Conservation (phyloP, 2,113 vertebrate genomes). For the Forbesichthys papilliferus region DNA sequence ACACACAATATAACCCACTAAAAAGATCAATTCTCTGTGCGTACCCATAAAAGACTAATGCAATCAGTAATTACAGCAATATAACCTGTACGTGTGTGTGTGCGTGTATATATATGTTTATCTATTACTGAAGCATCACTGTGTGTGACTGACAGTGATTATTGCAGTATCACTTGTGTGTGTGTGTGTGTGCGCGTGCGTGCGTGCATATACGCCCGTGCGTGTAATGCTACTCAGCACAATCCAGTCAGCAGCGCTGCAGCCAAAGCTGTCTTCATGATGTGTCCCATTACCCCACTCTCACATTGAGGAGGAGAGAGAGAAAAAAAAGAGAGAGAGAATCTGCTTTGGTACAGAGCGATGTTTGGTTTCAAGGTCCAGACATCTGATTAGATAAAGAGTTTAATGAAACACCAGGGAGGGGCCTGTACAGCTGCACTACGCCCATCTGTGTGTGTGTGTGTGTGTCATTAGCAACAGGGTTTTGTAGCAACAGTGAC, state of each 20-base stretch:
- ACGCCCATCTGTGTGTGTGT: slow-evolving; percentile 5
- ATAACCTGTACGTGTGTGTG: slow-evolving; percentile 3
- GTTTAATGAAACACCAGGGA: slow-evolving; percentile 59
- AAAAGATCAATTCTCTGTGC: background rate
- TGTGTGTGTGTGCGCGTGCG: background rate
- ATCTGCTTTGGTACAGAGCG: slow-evolving; percentile 34
- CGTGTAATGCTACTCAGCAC: slow-evolving; percentile 36
- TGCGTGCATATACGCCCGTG: no score
- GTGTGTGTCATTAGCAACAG: background rate
- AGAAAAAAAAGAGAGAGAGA: slow-evolving; percentile 11
- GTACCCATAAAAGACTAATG: no score
- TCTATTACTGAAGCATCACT: background rate
- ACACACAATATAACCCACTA: background rate
- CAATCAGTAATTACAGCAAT: background rate
- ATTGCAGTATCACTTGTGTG: background rate
- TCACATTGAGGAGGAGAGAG: slow-evolving; percentile 11
- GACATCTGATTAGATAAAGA: slow-evolving; percentile 66
- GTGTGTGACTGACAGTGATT: background rate
- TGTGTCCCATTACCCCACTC: background rate
- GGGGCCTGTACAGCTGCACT: slow-evolving; percentile 36
- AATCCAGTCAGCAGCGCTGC: slow-evolving; percentile 23
- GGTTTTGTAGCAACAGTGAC: background rate
- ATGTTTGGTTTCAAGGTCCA: slow-evolving; percentile 70
- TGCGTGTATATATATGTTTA: slow-evolving; percentile 5
- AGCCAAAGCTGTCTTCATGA: slow-evolving; percentile 12